phyloP scores from a whole-genome alignment of 2,113 vertebrate genomes.

The Oceanodroma tethys region DNA sequence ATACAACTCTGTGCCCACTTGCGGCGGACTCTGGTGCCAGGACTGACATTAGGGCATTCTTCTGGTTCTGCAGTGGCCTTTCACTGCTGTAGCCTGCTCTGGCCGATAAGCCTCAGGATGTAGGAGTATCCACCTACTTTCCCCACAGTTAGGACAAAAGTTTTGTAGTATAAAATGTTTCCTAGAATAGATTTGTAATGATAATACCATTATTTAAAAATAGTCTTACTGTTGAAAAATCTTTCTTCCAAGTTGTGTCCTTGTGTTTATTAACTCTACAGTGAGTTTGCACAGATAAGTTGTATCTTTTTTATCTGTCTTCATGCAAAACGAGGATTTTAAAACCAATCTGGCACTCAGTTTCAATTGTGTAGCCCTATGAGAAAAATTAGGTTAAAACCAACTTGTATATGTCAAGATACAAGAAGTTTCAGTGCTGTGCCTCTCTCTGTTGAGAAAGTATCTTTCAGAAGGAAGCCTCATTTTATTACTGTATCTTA shows the following conservation, averaged over 20 bases:
- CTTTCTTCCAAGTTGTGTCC: not conserved
- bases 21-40: not conserved
- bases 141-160: not conserved
- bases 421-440: not conserved
- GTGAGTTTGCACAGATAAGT: not conserved
- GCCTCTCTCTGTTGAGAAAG: not conserved
- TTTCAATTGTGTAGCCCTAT: not conserved
- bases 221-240: not conserved
- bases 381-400: not conserved
- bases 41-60: not conserved
- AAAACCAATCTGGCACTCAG: not conserved
- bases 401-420: not conserved
- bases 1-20: not conserved
- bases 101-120: not conserved
- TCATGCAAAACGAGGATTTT: not conserved
- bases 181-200: not conserved
- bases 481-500: not conserved
- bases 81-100: not conserved
- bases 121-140: not conserved
- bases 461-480: not conserved
- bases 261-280: not conserved
- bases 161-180: not conserved
- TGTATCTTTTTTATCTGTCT: not conserved
- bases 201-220: not conserved
- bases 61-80: not conserved